Evolutionary conservation across 23 tunicate species (phyloP).

Genomic region (Aplidium turbinatum): DNA sequence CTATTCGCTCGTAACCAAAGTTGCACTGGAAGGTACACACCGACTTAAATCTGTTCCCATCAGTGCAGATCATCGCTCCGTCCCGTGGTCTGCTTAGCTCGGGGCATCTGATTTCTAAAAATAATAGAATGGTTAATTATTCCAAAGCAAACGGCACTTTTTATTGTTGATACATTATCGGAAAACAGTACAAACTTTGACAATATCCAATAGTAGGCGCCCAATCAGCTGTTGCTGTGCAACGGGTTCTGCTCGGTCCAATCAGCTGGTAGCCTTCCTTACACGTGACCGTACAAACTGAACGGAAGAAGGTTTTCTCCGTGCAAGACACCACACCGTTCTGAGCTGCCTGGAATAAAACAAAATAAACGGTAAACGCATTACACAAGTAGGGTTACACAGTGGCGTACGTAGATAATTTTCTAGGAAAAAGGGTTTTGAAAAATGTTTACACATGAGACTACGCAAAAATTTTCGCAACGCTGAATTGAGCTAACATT

Average conservation of each 20-base stretch:
- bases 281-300: conserved; percentile 61
- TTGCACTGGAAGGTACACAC: conserved; percentile 55
- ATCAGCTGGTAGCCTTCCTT: conserved; percentile 30
- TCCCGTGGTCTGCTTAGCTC: conserved; percentile 8
- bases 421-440: no score
- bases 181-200: conserved; percentile 40
- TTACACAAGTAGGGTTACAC: no score
- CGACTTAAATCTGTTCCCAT: conserved; percentile 52
- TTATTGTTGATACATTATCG: no score
- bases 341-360: conserved; percentile 24
- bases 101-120: conserved; percentile 62
- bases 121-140: no score
- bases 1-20: conserved; percentile 57
- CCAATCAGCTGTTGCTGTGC: conserved; percentile 60
- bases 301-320: conserved; percentile 49
- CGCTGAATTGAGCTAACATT: no score
- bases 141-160: no score
- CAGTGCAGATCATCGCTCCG: conserved; percentile 49
- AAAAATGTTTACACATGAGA: no score
- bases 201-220: conserved; percentile 66
- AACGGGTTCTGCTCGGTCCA: conserved; percentile 22
- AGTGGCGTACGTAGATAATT: no score
- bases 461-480: no score
- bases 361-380: background rate
- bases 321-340: conserved; percentile 63